Evolutionary conservation across 2,797 vertebrate genomes (phyloP), one percentile per base, ranked within the genome.

Genomic region (Chrysocyon brachyurus): DNA sequence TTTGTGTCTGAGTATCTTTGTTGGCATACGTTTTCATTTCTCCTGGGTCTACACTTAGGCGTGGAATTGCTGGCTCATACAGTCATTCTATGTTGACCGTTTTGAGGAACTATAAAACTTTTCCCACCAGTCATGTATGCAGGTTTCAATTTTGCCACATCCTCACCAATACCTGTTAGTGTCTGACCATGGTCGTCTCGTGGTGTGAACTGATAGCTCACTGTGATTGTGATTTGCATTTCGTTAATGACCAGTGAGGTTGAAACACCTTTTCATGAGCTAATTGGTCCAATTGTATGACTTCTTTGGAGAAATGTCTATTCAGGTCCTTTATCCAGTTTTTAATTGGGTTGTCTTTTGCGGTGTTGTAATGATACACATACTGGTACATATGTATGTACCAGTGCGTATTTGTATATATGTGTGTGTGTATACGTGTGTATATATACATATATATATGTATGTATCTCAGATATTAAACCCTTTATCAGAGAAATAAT

Each of bases 61-160:
- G 57, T 87, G 72, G 82, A 75, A 46, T 87, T 73, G 68, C 36
- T 26, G 5, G 22, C 22, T 87, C 31, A 68, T 28, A 52, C 31
- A 16, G 63, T 92, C 87, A 87, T 81, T 90, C 52, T 75, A n/a
- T 57, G 7, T 79, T 96, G 81, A 86, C 85, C 49, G 72, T 79
- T 87, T 56, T 64, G 63, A 93, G n/a, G 56, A 94, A n/a, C 31
- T 17, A 57, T 94, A 31, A 85, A 64, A 91, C 14, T 70, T 90
- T 93, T 96, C 66, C 78, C 66, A 91, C 22, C 57, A 79, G 26
- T 56, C 63, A 52, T 21, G 16, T 70, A 88, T 24, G 3, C 70
- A 24, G 54, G n/a, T 92, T 84, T 70, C 75, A 75, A 28, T 82
- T 93, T 96, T 22, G 91, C 72, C 22, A 56, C 21, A 78, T 81